Base-by-base conservation (phyloP, 2,888 invertebrate genomes). In the Zonitis immaculata region DNA sequence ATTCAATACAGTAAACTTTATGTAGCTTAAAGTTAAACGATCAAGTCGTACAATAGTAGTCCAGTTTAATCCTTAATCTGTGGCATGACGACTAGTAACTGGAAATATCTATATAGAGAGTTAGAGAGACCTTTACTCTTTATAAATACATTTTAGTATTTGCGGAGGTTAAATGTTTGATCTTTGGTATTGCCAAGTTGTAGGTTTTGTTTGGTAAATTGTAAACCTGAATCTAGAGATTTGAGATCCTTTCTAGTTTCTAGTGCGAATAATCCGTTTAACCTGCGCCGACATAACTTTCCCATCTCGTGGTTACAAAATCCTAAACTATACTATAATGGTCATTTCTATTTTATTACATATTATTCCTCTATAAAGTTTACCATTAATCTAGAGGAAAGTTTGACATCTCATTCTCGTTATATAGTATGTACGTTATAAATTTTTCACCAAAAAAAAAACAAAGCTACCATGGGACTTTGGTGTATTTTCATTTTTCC, bases 281-380 rank as follows among this genome's bases (percentile, higher is more conserved):
- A 74, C 74, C 74, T 74, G 74, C 64, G 65, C 65, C 69, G 66
- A 75, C 75, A 74, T 71, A 74, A 73, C 74, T 74, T 75, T 74
- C 72, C 73, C 73, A 75, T 75, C 73, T 73, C 68, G 66, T 63
- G 59, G 69, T 63, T 60, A 59, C 64, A n/a, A n/a, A n/a, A n/a
- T n/a, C n/a, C n/a, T n/a, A n/a, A n/a, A n/a, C n/a, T n/a, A n/a
- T 55, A 49, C 49, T n/a, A n/a, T 49, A 59, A 57, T 61, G 57
- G 56, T 61, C 60, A n/a, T n/a, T n/a, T n/a, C n/a, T n/a, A n/a
- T n/a, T n/a, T n/a, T n/a, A n/a, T n/a, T n/a, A n/a, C n/a, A n/a
- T n/a, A n/a, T n/a, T n/a, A n/a, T n/a, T n/a, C n/a, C n/a, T n/a
- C n/a, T n/a, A n/a, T n/a, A n/a, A n/a, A n/a, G n/a, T n/a, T n/a